Conservation (phyloP, 2,888 invertebrate genomes). For the Notodonta dromedarius region DNA sequence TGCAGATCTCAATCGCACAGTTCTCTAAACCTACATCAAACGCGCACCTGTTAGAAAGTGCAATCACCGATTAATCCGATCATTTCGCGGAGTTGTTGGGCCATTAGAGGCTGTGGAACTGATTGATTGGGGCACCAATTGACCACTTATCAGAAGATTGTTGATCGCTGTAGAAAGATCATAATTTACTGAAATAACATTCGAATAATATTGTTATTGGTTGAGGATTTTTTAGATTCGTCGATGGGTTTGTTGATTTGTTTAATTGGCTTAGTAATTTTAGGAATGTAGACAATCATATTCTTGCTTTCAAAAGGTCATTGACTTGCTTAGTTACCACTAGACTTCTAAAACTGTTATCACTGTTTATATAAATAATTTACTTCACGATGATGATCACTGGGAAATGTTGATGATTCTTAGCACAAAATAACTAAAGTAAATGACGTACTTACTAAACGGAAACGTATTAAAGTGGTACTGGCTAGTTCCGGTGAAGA, state of each 20-base stretch:
- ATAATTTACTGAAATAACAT: conserved; percentile 11
- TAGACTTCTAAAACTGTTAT: too few species aligned
- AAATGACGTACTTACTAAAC: not conserved
- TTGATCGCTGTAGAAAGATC: conserved; percentile 9
- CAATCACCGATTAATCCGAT: conserved; percentile 36
- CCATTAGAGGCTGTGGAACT: conserved; percentile 20
- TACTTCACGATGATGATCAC: not conserved
- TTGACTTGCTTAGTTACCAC: too few species aligned
- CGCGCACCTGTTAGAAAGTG: conserved; percentile 49
- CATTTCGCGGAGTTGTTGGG: conserved; percentile 23
- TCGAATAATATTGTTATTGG: conserved; percentile 9
- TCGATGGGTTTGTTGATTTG: not conserved
- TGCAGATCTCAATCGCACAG: not conserved
- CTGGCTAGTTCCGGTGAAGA: not conserved
- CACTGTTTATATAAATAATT: not conserved
- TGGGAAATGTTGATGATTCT: not conserved
- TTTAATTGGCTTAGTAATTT: not conserved
- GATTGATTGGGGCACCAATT: conserved; percentile 34
- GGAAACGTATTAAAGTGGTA: not conserved
- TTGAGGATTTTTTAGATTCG: conserved; percentile 3
- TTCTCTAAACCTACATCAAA: conserved; percentile 3
- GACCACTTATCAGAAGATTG: conserved; percentile 15
- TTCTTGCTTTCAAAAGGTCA: too few species aligned
- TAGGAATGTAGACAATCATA: too few species aligned
- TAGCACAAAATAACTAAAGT: not conserved